Conservation (phyloP, 2,113 vertebrate genomes). For the Brevimyrus niger region DNA sequence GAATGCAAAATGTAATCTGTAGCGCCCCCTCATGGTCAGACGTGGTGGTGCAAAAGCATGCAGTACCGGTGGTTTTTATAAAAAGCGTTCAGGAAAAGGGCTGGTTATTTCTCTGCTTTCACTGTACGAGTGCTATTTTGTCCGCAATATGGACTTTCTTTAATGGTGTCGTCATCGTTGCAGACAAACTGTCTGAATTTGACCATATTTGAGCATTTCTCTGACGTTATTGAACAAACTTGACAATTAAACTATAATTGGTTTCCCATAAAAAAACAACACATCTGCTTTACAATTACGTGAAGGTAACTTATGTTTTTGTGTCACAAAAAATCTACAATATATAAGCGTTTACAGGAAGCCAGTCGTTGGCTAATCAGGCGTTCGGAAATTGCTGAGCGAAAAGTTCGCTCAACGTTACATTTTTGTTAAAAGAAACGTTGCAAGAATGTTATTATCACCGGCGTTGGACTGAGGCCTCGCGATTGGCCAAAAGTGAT, state of each 20-base stretch:
- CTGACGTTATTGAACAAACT: background rate
- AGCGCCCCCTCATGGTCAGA: slow-evolving; percentile 3
- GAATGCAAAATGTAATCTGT: background rate
- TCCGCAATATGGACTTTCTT: background rate
- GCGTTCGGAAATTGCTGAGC: background rate
- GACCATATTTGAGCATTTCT: background rate
- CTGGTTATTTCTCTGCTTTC: background rate
- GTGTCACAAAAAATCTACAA: background rate
- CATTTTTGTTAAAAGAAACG: background rate
- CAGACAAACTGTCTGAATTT: background rate
- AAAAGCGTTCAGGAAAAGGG: background rate
- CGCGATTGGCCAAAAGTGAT: background rate
- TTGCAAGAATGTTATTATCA: background rate
- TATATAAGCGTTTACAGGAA: background rate
- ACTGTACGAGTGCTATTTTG: background rate
- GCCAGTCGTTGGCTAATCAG: background rate
- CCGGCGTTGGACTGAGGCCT: background rate
- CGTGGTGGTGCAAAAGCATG: background rate
- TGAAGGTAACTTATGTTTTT: background rate
- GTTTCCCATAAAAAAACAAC: background rate
- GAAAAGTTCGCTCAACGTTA: background rate
- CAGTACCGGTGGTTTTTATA: background rate
- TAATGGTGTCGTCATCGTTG: background rate
- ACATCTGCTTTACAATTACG: background rate
- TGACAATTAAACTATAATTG: background rate